Conservation (phyloP, 2,888 invertebrate species). For the Epistrophella euchroma region DNA sequence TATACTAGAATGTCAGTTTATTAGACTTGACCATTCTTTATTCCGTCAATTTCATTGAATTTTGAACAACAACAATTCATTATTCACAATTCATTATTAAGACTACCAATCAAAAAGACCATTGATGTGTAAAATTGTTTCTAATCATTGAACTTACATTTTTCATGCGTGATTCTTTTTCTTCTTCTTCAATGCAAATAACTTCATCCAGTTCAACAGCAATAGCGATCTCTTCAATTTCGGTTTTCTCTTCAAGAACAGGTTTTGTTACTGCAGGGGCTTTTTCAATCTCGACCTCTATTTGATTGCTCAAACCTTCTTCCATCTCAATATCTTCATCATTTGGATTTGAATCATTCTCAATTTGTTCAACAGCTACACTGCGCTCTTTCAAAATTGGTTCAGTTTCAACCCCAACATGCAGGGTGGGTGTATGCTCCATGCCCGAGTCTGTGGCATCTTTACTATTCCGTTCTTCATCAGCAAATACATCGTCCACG, state of each 20-base stretch:
- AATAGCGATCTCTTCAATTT: too few relatives aligned
- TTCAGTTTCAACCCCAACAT: neutral
- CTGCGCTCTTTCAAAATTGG: neutral
- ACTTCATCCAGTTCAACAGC: neutral
- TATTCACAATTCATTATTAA: too few relatives aligned
- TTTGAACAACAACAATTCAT: too few relatives aligned
- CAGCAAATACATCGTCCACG: neutral
- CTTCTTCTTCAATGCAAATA: neutral
- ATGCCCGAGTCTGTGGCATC: too few relatives aligned
- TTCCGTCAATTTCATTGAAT: too few relatives aligned
- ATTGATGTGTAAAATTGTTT: too few relatives aligned
- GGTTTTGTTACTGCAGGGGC: neutral
- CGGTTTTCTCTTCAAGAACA: neutral
- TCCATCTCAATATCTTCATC: neutral
- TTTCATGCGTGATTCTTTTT: neutral
- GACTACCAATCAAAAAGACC: too few relatives aligned
- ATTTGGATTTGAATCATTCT: neutral
- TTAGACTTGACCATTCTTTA: too few relatives aligned
- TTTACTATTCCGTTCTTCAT: neutral
- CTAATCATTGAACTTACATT: neutral
- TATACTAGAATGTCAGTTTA: too few relatives aligned
- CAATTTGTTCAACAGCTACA: neutral
- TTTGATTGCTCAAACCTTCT: too few relatives aligned
- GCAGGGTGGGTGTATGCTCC: neutral
- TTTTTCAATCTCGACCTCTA: neutral